Evolutionary conservation across 35 echinoderm and acorn worm species (phyloP), one percentile per base, ranked within the genome.

Genomic region (Apostichopus californicus): DNA sequence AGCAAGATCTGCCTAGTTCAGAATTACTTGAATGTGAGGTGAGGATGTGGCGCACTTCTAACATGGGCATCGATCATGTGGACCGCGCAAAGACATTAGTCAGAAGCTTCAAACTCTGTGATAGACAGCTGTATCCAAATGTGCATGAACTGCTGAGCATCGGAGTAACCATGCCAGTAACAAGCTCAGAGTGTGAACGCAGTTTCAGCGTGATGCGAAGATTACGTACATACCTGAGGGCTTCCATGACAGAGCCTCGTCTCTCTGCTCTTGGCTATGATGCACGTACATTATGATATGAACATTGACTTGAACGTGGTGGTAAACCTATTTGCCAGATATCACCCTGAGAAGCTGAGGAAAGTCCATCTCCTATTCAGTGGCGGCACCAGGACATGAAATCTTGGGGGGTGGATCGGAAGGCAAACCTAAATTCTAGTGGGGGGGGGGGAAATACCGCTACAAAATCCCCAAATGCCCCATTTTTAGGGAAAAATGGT

Each of bases 171-270:
- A 87, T 59, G 83, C 83, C 53, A 87, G 78, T 9, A 79, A 79
- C 78, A 79, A 79, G 83, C 55, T 87, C 83, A 87, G 83, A 87
- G 53, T 87, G 83, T 87, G 89, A 91, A 78, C 89, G 89, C 34
- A 91, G 54, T 78, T 91, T 79, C 77, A 91, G 71, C 26, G 26
- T 28, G 26, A 28, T 28, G 26, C 26, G 26, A 28, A 28, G 26
- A 28, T 55, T 91, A 78, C 89, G 77, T 91, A 91, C 66, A 3
- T 91, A 91, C 72, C 55, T 91, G 89, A 77, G 72, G 71, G 89
- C 89, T 78, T 91, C 89, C 55, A 78, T 78, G 89, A 78, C 70
- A 78, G 71, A 52, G 70, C 70, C 71, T 77, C 73, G 73, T n/a
- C 77, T 91, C 55, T 91, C 89, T 17, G 77, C 54, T 91, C 77